Evolutionary conservation across 2,113 vertebrate species (phyloP).

Genomic region (Forbesichthys papilliferus): DNA sequence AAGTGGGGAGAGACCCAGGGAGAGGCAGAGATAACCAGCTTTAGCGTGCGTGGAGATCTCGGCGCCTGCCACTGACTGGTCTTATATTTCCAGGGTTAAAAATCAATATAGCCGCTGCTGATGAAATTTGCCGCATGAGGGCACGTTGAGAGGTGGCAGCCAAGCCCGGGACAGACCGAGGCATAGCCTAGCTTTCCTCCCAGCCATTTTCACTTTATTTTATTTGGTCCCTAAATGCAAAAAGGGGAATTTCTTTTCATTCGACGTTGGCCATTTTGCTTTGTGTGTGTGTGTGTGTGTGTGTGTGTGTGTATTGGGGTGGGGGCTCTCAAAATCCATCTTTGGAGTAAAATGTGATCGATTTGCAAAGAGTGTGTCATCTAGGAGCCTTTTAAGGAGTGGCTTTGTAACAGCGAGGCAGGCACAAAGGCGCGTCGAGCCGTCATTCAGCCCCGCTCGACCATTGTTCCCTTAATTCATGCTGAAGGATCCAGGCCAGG

Average conservation of each 20-base stretch:
- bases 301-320: slow-evolving; percentile 9
- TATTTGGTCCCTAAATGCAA: slow-evolving; percentile 71
- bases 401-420: slow-evolving; percentile 70
- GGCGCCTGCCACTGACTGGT: slow-evolving; percentile 54
- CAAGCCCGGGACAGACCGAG: slow-evolving; percentile 27
- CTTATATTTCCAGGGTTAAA: slow-evolving; percentile 70
- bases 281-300: slow-evolving; percentile 28
- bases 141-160: slow-evolving; percentile 47
- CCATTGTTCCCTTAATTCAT: slow-evolving; percentile 76
- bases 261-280: slow-evolving; percentile 60
- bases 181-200: slow-evolving; percentile 38
- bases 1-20: slow-evolving; percentile 37
- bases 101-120: slow-evolving; percentile 71
- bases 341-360: slow-evolving; percentile 74
- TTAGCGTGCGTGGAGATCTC: slow-evolving; percentile 54
- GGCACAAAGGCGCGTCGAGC: slow-evolving; percentile 73
- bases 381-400: slow-evolving; percentile 68
- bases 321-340: slow-evolving; percentile 53
- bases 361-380: slow-evolving; percentile 75
- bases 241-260: slow-evolving; percentile 74
- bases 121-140: slow-evolving; percentile 75
- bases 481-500: slow-evolving; percentile 78
- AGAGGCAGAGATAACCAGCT: slow-evolving; percentile 55
- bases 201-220: slow-evolving; percentile 54
- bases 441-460: slow-evolving; percentile 68